These are phyloP conservation scores for Phrynocephalus vlangalii DNA, from an alignment of 2,797 vertebrate genomes.

Conservation along the genomic window DNA sequence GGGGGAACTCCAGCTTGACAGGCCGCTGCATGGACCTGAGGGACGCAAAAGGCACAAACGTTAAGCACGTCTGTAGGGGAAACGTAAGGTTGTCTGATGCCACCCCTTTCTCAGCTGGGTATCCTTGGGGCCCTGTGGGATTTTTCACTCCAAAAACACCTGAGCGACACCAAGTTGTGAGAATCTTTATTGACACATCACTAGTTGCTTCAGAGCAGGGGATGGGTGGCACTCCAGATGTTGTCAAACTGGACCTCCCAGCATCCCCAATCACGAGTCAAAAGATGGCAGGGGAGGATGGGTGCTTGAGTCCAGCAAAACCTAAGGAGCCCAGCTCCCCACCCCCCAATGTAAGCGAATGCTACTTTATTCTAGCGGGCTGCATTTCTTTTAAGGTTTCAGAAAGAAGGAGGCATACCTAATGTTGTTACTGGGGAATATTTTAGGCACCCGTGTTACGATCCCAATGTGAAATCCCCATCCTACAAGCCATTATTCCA, in stretches of 20 bases:
- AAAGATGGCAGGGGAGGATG: no score
- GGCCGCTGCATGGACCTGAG: conserved; percentile 54
- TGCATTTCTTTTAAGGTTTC: neutral
- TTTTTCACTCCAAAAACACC: no score
- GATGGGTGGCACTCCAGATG: no score
- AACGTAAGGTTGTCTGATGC: neutral
- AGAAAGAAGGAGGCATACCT: no score
- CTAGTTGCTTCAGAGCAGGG: neutral
- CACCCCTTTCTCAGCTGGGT: no score
- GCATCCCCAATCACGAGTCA: no score
- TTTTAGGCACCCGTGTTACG: neutral
- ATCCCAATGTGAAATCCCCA: neutral
- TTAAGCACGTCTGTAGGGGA: neutral
- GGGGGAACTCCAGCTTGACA: conserved; percentile 68
- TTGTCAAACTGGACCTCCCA: no score
- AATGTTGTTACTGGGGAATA: no score
- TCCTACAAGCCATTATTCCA: no score
- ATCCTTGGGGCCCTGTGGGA: neutral
- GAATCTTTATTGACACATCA: neutral
- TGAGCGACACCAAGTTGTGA: neutral
- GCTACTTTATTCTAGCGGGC: neutral
- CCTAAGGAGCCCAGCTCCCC: no score
- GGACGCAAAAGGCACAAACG: neutral
- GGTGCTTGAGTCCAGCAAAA: no score
- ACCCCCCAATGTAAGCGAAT: no score